These are phyloP conservation scores for Diarsia mendica DNA, from an alignment of 2,888 invertebrate species.

Conservation along the genomic window DNA sequence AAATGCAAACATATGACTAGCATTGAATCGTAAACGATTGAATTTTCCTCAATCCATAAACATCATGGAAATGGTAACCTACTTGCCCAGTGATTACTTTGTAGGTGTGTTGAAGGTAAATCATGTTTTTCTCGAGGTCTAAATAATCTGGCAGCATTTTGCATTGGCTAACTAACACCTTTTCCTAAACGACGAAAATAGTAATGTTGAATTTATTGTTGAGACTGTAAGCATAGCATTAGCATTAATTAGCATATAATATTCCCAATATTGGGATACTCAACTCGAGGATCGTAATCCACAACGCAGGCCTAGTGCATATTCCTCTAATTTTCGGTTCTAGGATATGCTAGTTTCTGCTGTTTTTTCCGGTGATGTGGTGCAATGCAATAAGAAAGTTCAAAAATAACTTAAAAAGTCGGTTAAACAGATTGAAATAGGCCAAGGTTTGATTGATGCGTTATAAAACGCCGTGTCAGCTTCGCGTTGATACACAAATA, in stretches of 20 bases:
- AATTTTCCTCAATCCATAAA: slow-evolving; percentile 46
- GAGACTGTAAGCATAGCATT: not conserved
- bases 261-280: not conserved
- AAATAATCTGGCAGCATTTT: not conserved
- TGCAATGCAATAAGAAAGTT: not conserved
- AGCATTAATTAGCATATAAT: not conserved
- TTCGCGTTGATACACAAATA: slow-evolving; percentile 27
- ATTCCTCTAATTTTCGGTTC: not conserved
- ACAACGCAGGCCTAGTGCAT: not conserved
- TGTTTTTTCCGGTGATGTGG: not conserved
- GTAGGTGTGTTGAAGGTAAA: slow-evolving; percentile 5
- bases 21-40: slow-evolving; percentile 31
- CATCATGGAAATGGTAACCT: slow-evolving; percentile 35
- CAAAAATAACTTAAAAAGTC: slow-evolving; percentile 1
- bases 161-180: not conserved
- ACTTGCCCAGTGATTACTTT: slow-evolving; percentile 2
- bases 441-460: slow-evolving; percentile 21
- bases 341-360: not conserved
- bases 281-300: not conserved
- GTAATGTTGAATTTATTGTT: not conserved
- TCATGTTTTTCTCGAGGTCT: not conserved
- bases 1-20: slow-evolving; percentile 10
- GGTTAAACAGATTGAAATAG: slow-evolving; percentile 11
- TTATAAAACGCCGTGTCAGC: slow-evolving; percentile 9
- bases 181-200: not conserved